Evolutionary conservation across 2,888 invertebrate species (phyloP).

Genomic region (Lypha dubia): DNA sequence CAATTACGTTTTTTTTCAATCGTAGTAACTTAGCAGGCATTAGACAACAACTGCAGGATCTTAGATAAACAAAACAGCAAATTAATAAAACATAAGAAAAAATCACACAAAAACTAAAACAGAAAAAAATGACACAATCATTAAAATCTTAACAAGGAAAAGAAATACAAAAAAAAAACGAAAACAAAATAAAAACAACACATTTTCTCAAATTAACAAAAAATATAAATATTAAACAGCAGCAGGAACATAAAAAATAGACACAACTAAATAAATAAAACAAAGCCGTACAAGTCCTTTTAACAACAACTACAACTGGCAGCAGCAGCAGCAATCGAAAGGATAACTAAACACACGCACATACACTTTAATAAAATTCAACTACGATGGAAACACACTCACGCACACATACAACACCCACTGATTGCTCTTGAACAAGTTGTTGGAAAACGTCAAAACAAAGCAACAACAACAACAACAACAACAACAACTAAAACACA

Average conservation of each 20-base stretch:
- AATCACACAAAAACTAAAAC: not conserved
- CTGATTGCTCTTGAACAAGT: slow-evolving; percentile 50
- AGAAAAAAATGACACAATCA: slow-evolving; percentile 17
- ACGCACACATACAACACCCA: slow-evolving; percentile 29
- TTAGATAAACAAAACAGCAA: slow-evolving; percentile 31
- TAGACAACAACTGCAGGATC: slow-evolving; percentile 24
- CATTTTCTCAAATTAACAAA: slow-evolving; percentile 4
- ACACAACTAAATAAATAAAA: slow-evolving; percentile 31
- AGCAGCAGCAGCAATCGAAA: not conserved
- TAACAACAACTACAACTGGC: too few relatives aligned
- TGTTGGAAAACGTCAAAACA: slow-evolving; percentile 16
- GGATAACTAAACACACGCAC: not conserved
- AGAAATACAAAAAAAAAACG: not conserved
- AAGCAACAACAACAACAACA: not conserved
- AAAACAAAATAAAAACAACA: not conserved
- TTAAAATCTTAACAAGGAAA: slow-evolving; percentile 29
- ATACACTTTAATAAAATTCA: slow-evolving; percentile 12
- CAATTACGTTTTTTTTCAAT: not conserved
- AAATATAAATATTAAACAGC: slow-evolving; percentile 8
- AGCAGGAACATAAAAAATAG: slow-evolving; percentile 13
- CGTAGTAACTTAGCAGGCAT: not conserved
- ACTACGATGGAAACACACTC: not conserved
- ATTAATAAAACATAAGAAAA: slow-evolving; percentile 28
- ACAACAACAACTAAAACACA: not conserved
- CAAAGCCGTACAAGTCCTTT: not conserved